Evolutionary conservation across 1,140 invertebrate species (phyloP), one percentile per base, ranked within the genome.

Genomic region (Hormaphis cornu): DNA sequence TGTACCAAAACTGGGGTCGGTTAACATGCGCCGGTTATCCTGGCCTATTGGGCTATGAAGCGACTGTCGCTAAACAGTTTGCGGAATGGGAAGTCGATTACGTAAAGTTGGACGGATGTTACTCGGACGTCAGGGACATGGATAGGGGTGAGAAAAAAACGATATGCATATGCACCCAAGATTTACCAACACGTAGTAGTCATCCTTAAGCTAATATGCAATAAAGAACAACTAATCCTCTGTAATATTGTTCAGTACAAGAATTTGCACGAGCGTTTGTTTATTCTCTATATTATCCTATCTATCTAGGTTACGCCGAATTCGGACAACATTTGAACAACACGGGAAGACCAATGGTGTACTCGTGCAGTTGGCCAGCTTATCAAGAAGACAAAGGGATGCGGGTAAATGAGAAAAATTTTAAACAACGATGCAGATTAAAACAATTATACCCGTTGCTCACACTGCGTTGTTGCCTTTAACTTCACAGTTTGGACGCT

Each of bases 81-180:
- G 93, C 92, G n/a, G 86, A 90, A 1, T 98, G 96, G 96, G 88
- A 90, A 54, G 91, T 98, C 9, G 95, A 98, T 77, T 96, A 96
- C 76, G 88, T 98, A 0, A 98, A 98, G 79, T 78, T 98, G 72
- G 96, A 98, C 78, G 95, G 94, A 1, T 98, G 95, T 78, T 90
- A 97, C 78, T 85, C 93, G 0, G 84, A 92, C 73, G 59, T 56
- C 26, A 26, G 44, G 14, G 48, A 71, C 40, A 71, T 72, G 72
- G 63, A 71, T n/a, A 53, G 53, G 30, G 72, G 73, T 72, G 30
- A 53, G n/a, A 42, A 16, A 4, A 42, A n/a, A 12, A 42, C n/a
- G 12, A 42, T 6, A 33, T 33, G 30, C 30, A 33, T 33, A 33
- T 33, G n/a, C n/a, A n/a, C n/a, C n/a, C n/a, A n/a, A n/a, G n/a